Conservation (phyloP, 2,113 vertebrate genomes). For the Tachysurus vachellii region DNA sequence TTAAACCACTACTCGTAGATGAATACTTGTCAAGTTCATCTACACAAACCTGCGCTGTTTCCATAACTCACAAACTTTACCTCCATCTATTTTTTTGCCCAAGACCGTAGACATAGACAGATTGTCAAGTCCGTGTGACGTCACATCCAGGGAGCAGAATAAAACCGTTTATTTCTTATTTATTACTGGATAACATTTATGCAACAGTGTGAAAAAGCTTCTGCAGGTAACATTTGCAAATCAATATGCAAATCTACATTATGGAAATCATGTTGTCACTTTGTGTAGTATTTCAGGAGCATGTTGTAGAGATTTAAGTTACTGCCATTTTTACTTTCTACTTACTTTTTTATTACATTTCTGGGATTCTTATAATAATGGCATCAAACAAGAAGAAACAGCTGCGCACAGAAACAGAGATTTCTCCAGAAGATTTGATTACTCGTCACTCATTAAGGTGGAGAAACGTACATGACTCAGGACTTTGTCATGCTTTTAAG, state of each 20-base stretch:
- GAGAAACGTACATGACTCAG: neutral
- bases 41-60: neutral
- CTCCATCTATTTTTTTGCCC: neutral
- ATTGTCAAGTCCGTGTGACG: neutral
- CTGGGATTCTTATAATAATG: neutral
- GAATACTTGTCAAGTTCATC: neutral
- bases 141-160: neutral
- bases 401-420: neutral
- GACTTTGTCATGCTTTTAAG: neutral
- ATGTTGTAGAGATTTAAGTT: no score
- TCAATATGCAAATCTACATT: neutral
- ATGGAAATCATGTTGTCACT: no score
- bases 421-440: neutral
- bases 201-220: neutral
- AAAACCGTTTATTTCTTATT: neutral
- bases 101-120: neutral
- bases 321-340: neutral
- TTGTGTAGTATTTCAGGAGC: no score
- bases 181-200: neutral
- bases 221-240: neutral
- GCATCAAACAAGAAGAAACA: neutral
- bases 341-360: neutral
- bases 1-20: neutral
- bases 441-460: neutral
- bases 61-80: neutral